Base-by-base conservation (phyloP, 1,140 invertebrate genomes). In the Camponotus pennsylvanicus region DNA sequence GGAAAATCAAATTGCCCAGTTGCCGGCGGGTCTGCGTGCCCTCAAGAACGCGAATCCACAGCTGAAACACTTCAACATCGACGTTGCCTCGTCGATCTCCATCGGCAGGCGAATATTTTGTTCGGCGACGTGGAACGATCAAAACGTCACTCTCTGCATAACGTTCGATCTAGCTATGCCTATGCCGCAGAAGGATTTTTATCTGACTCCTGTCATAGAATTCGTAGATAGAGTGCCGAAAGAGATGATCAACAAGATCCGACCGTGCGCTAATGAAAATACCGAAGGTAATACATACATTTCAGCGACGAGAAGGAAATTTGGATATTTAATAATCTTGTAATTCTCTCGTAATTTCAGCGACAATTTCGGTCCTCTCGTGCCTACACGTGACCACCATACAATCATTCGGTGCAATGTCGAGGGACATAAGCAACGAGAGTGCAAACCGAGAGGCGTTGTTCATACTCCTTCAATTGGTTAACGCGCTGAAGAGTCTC, bases 401-500 rank as follows among this genome's bases (percentile, higher is more conserved):
- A 61, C 95, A 97, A 90, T 96, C 96, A 0, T 97, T 97, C 89
- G 96, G 96, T 0, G 95, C 90, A 0, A 91, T 88, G 42, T 77
- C 88, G 9, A 92, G 91, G 80, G 92, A 93, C 40, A 86, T 90
- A 21, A 95, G 95, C 49, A 95, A 96, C 42, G 95, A 96, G 5
- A 86, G 77, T 32, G 59, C 89, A 18, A 92, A 87, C n/a, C 94
- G 95, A n/a, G 96, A 96, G 66, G 95, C 95, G 49, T 96, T 96
- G 69, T 97, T 98, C 91, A 96, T 98, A 55, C 96, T 98, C 93
- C 95, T 98, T 66, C 98, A 98, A 93, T 94, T 98, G 59, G 97
- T 98, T 1, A 97, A 97, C 85, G 97, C 97, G 0, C 94, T 98
- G 61, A 98, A 98, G 92, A 97, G 96, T 90, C 95, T 98, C n/a